Evolutionary conservation across 2,113 vertebrate genomes (phyloP).

Genomic region (Chloroceryle aenea): DNA sequence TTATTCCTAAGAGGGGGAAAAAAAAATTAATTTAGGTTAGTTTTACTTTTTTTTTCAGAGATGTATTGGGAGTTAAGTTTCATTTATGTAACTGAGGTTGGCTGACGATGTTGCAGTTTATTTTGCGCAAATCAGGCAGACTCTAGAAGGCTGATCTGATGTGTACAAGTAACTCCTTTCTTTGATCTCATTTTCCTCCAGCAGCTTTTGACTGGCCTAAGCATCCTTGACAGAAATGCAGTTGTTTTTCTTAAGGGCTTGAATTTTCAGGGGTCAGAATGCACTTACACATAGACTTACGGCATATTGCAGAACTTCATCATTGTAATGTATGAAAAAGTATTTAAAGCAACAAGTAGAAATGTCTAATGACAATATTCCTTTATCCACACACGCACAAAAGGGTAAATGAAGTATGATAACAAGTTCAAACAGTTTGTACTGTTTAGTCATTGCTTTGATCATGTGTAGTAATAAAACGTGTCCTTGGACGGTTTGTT

Average conservation of each 20-base stretch:
- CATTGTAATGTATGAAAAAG: background rate
- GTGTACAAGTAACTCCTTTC: background rate
- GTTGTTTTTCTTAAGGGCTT: background rate
- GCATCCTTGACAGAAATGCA: background rate
- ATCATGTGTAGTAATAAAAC: background rate
- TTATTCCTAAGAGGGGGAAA: background rate
- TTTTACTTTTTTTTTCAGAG: background rate
- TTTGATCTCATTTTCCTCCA: slow-evolving; percentile 21
- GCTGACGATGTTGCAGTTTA: background rate
- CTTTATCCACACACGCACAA: background rate
- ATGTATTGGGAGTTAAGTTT: background rate
- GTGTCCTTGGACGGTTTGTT: background rate
- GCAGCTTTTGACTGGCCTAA: background rate
- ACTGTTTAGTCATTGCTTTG: background rate
- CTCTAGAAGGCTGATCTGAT: background rate
- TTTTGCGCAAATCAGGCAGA: background rate
- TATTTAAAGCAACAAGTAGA: background rate
- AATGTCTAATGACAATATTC: background rate
- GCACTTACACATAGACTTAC: background rate
- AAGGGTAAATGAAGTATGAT: background rate
- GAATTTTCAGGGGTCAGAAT: background rate
- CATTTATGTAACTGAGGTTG: background rate
- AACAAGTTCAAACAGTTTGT: background rate
- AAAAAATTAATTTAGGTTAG: background rate
- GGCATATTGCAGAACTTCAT: background rate